These are phyloP conservation scores for Euwallacea fornicatus DNA, from an alignment of 1,140 invertebrate species.

Conservation along the genomic window DNA sequence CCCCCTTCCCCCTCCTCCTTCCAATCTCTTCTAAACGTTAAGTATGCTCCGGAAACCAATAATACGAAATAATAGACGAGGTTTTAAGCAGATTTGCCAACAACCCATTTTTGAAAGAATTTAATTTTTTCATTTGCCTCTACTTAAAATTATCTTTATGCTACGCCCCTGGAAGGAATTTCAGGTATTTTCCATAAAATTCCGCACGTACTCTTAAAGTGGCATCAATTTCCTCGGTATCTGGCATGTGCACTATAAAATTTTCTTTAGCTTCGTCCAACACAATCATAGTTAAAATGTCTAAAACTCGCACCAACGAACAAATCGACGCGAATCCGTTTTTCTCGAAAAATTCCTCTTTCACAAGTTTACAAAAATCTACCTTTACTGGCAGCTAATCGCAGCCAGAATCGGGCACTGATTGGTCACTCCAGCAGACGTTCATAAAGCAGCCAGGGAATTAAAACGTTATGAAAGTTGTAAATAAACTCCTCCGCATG, in stretches of 20 bases:
- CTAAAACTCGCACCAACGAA: too few relatives aligned
- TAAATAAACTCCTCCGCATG: not conserved
- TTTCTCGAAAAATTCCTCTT: not conserved
- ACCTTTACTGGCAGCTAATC: not conserved
- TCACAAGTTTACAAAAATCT: not conserved
- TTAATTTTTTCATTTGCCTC: not conserved
- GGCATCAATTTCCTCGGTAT: not conserved
- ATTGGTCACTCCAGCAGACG: not conserved
- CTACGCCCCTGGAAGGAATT: not conserved
- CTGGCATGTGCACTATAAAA: constrained; percentile 16
- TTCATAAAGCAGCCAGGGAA: not conserved
- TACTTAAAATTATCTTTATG: not conserved
- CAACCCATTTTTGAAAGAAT: not conserved
- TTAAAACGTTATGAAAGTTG: constrained; percentile 2
- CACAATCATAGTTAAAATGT: constrained; percentile 15
- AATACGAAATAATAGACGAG: not conserved
- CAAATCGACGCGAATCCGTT: not conserved
- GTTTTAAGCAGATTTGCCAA: not conserved
- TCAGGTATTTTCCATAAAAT: not conserved
- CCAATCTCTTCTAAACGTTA: not conserved
- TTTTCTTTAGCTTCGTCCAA: constrained; percentile 25
- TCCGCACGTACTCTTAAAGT: not conserved
- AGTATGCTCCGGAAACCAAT: not conserved
- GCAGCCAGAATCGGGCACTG: not conserved
- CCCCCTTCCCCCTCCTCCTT: too few relatives aligned